A percentile compares a stretch with the other conserved stretches of the same genome.
Evolutionary conservation across 2,888 invertebrate genomes (phyloP).

Genomic region (Bellardia bayeri): DNA sequence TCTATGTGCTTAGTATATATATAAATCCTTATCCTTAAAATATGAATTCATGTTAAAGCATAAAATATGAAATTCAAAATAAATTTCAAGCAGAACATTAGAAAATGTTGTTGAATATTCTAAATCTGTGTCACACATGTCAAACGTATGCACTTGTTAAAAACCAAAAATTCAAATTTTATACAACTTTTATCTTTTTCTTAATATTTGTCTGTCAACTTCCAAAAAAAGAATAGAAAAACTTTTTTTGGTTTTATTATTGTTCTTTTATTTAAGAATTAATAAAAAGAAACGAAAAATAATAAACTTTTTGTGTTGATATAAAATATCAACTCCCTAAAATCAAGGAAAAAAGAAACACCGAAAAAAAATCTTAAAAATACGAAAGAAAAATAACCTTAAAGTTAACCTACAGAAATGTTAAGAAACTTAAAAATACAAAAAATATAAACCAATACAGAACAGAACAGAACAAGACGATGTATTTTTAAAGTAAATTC

Average conservation of each 20-base stretch:
- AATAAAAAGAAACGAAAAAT: conserved; percentile 18
- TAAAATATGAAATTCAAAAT: conserved; percentile 22
- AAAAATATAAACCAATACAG: conserved; percentile 38
- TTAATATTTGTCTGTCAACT: conserved; percentile 32
- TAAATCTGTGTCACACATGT: conserved; percentile 70
- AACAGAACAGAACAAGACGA: conserved; percentile 16
- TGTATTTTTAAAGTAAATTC: conserved; percentile 63
- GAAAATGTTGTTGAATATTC: conserved; percentile 22
- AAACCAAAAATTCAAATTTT: neutral
- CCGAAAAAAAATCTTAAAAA: conserved; percentile 26
- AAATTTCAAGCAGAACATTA: neutral
- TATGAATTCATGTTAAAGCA: neutral
- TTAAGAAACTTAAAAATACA: conserved; percentile 25
- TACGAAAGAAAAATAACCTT: conserved; percentile 36
- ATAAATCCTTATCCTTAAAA: conserved; percentile 1
- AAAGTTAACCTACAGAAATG: conserved; percentile 53
- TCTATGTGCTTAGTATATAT: neutral
- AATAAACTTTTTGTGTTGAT: conserved; percentile 66
- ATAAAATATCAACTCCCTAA: conserved; percentile 64
- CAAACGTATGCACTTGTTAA: conserved; percentile 51
- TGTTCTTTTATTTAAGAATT: conserved; percentile 13
- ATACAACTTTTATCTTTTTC: conserved; percentile 26
- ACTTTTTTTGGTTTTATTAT: conserved; percentile 10
- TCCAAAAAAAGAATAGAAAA: conserved; percentile 2
- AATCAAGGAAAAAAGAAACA: conserved; percentile 16